These are phyloP conservation scores for Elysia chlorotica DNA, from an alignment of 1,140 invertebrate genomes.

Conservation along the genomic window DNA sequence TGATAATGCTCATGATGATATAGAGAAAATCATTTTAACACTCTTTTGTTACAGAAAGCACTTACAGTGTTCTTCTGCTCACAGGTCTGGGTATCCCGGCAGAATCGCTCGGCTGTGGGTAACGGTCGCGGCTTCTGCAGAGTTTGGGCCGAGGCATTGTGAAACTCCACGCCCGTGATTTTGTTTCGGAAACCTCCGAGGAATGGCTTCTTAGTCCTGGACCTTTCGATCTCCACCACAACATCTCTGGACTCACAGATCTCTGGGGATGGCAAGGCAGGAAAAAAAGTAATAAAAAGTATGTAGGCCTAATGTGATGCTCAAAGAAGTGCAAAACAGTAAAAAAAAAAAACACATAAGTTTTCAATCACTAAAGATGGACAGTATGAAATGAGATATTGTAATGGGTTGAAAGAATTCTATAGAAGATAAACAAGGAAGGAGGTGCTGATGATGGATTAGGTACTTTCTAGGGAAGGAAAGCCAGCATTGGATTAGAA, in stretches of 20 bases:
- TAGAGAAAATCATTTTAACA: neutral
- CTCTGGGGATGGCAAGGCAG: constrained; percentile 38
- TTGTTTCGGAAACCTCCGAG: constrained; percentile 61
- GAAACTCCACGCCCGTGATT: constrained; percentile 51
- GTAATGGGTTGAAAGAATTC: too few species aligned
- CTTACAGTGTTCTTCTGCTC: constrained; percentile 43
- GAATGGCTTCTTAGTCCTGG: constrained; percentile 56
- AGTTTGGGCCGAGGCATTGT: constrained; percentile 61
- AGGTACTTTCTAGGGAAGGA: too few species aligned
- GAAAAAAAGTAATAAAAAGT: too few species aligned
- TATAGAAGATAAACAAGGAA: too few species aligned
- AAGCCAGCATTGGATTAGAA: too few species aligned
- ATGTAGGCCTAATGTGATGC: too few species aligned
- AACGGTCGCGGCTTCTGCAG: constrained; percentile 45
- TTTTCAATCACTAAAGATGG: too few species aligned
- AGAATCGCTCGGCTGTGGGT: constrained; percentile 41
- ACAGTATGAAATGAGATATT: too few species aligned
- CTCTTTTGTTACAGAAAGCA: neutral
- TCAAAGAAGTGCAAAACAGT: too few species aligned
- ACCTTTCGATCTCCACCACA: constrained; percentile 60
- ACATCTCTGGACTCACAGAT: constrained; percentile 53
- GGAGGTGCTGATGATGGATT: too few species aligned
- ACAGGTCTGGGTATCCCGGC: constrained; percentile 61
- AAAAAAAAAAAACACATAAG: too few species aligned
- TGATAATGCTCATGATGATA: neutral